Conservation (phyloP, 2,888 invertebrate genomes). For the Theretra japonica region DNA sequence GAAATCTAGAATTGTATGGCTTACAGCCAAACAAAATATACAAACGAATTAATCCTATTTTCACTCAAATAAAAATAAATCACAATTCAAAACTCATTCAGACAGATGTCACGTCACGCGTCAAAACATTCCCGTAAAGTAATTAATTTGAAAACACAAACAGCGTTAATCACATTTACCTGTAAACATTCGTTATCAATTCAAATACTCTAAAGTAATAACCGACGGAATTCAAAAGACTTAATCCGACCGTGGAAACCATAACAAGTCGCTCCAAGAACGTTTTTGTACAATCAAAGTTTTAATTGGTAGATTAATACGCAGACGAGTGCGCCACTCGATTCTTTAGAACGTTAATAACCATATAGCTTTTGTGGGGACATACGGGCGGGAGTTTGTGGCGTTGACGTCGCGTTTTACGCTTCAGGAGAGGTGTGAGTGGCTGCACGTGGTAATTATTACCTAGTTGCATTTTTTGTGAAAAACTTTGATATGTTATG, state of each 20-base stretch:
- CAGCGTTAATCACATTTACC: slow-evolving; percentile 27
- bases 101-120: neutral
- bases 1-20: too few species aligned
- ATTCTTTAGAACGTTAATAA: slow-evolving; percentile 42
- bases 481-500: too few species aligned
- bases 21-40: too few species aligned
- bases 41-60: too few species aligned
- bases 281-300: slow-evolving; percentile 57
- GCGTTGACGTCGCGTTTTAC: neutral
- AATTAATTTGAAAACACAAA: slow-evolving; percentile 17
- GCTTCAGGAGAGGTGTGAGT: neutral
- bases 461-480: too few species aligned
- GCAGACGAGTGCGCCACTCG: slow-evolving; percentile 42
- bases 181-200: slow-evolving; percentile 34
- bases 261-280: slow-evolving; percentile 56
- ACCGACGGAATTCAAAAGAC: slow-evolving; percentile 48
- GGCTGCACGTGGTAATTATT: too few species aligned
- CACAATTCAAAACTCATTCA: too few species aligned
- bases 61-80: too few species aligned
- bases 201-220: slow-evolving; percentile 36
- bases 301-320: slow-evolving; percentile 69
- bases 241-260: slow-evolving; percentile 47
- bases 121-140: neutral
- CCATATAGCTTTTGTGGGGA: slow-evolving; percentile 35
- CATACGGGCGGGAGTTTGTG: slow-evolving; percentile 34